A percentile compares a stretch with the other conserved stretches of the same genome.
These are phyloP conservation scores for Forficula auricularia DNA, from an alignment of 1,140 invertebrate genomes.

Conservation along the genomic window DNA sequence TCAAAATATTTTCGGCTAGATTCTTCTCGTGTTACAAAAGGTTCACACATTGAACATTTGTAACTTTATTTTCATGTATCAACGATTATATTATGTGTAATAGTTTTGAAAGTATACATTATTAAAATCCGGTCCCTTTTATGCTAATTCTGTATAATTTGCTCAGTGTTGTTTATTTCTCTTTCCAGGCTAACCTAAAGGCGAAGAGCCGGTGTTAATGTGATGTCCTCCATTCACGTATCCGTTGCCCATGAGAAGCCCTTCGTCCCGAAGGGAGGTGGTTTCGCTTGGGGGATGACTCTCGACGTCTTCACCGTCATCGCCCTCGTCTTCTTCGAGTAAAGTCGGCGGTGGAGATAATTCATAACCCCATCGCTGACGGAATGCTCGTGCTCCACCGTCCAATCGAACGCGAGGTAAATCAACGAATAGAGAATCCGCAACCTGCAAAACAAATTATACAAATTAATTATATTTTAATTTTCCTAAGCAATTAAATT, in stretches of 20 bases:
- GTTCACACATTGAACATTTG: no score
- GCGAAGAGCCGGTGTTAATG: slow-evolving; percentile 21
- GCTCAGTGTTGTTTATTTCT: no score
- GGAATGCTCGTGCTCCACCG: slow-evolving; percentile 39
- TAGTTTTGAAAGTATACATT: no score
- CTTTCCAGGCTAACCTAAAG: no score
- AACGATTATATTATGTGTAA: no score
- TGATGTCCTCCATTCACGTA: no score
- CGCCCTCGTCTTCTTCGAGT: slow-evolving; percentile 40
- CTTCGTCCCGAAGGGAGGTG: slow-evolving; percentile 30
- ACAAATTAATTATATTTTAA: slow-evolving; percentile 1
- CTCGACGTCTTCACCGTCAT: slow-evolving; percentile 34
- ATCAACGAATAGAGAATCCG: slow-evolving; percentile 40
- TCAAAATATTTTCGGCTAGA: no score
- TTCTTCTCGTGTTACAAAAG: no score
- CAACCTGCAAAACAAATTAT: slow-evolving; percentile 29
- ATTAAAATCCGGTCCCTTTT: no score
- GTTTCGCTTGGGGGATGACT: slow-evolving; percentile 21
- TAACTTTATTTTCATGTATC: no score
- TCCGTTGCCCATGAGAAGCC: slow-evolving; percentile 13
- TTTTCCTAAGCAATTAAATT: no score
- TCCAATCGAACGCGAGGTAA: slow-evolving; percentile 49
- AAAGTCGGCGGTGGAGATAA: slow-evolving; percentile 44
- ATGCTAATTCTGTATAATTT: no score
- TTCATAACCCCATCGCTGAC: slow-evolving; percentile 43